A percentile compares a stretch with the other conserved stretches of the same genome.
Conservation (phyloP, 1,140 invertebrate genomes). For the Zaprionus kolodkinae region DNA sequence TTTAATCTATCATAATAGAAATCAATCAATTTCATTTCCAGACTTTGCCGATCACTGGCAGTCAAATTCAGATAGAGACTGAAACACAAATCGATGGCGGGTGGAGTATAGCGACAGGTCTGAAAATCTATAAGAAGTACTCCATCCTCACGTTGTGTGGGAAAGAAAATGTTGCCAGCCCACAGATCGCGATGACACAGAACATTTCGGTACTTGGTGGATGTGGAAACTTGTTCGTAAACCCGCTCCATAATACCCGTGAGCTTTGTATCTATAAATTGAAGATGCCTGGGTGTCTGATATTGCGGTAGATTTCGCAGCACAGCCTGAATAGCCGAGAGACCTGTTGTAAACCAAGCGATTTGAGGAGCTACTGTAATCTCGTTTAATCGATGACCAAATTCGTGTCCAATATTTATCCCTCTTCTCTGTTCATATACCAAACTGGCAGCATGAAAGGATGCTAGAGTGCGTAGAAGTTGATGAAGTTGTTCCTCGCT, state of each 20-base stretch:
- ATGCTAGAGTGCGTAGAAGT: slow-evolving; percentile 75
- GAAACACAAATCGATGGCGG: slow-evolving; percentile 85
- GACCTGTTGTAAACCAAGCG: slow-evolving; percentile 72
- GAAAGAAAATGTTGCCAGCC: slow-evolving; percentile 87
- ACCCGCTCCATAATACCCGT: slow-evolving; percentile 36
- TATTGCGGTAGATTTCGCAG: slow-evolving; percentile 50
- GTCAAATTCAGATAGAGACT: slow-evolving; percentile 68
- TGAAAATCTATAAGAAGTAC: slow-evolving; percentile 87
- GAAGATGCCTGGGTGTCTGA: slow-evolving; percentile 3
- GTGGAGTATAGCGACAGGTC: slow-evolving; percentile 85
- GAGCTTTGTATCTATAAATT: slow-evolving; percentile 47
- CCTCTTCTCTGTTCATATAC: slow-evolving; percentile 54
- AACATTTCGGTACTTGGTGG: slow-evolving; percentile 84
- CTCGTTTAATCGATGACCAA: slow-evolving; percentile 61
- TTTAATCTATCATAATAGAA: slow-evolving; percentile 57
- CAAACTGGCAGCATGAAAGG: slow-evolving; percentile 83
- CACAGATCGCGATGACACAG: slow-evolving; percentile 87
- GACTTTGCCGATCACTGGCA: slow-evolving; percentile 19
- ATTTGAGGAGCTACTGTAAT: slow-evolving; percentile 61
- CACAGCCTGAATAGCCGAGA: slow-evolving; percentile 52
- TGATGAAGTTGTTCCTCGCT: slow-evolving; percentile 31
- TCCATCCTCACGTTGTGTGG: slow-evolving; percentile 65
- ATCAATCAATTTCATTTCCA: slow-evolving; percentile 49
- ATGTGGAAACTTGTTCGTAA: slow-evolving; percentile 68
- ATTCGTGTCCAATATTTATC: slow-evolving; percentile 55